A percentile compares a stretch with the other conserved stretches of the same genome.
These are phyloP conservation scores for Sprattus sprattus DNA, from an alignment of 2,113 vertebrate species.

Conservation along the genomic window DNA sequence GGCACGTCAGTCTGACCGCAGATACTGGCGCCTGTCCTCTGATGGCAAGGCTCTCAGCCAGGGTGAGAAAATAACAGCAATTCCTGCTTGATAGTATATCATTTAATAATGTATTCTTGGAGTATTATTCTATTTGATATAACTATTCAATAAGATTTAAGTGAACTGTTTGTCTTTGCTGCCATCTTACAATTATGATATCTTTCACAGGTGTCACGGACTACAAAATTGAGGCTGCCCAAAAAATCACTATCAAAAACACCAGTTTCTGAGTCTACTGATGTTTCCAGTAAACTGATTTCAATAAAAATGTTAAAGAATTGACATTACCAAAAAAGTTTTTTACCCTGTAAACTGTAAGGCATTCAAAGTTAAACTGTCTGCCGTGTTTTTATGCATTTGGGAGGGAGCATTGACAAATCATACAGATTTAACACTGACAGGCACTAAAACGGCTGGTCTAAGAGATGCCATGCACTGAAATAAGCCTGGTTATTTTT, in stretches of 20 bases:
- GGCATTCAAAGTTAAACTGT: too few species aligned
- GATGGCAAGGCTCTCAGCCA: slow-evolving; percentile 65
- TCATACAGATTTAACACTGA: too few species aligned
- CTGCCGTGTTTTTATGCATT: too few species aligned
- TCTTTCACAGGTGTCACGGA: slow-evolving; percentile 76
- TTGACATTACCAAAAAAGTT: too few species aligned
- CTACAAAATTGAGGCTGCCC: slow-evolving; percentile 71
- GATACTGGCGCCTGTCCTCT: slow-evolving; percentile 80
- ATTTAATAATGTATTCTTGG: not conserved
- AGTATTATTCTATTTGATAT: not conserved
- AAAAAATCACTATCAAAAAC: slow-evolving; percentile 78
- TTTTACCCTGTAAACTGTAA: too few species aligned
- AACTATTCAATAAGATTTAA: not conserved
- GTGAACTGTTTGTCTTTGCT: not conserved
- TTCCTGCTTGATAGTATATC: not conserved
- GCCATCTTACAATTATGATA: slow-evolving; percentile 19
- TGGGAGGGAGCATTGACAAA: too few species aligned
- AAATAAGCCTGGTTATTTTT: too few species aligned
- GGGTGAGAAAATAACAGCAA: slow-evolving; percentile 69
- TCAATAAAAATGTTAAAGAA: not conserved
- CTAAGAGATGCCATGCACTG: too few species aligned
- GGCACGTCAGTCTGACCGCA: slow-evolving; percentile 63
- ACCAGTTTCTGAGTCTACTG: slow-evolving; percentile 58
- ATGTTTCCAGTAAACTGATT: not conserved
- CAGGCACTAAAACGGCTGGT: too few species aligned